Base-by-base conservation (phyloP, 2,888 invertebrate genomes). In the Nemotelus pantherinus region DNA sequence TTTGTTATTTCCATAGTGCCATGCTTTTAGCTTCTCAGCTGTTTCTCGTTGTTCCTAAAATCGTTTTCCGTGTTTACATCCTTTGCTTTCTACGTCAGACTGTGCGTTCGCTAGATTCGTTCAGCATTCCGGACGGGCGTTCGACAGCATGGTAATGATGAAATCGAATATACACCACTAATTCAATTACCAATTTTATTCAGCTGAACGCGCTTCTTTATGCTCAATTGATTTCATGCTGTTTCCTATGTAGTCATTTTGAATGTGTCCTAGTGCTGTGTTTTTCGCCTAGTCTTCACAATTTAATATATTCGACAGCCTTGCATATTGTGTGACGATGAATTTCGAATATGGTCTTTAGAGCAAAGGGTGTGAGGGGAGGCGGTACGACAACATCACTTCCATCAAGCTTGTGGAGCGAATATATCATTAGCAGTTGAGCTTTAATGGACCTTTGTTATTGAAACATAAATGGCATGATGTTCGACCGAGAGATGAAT, bases 181-280 rank as follows among this genome's bases (percentile, higher is more conserved):
- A 79, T 79, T 79, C 79, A 79, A 79, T 79, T 77, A 79, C 77
- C 77, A 77, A 79, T 79, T 79, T 77, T 53, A 74, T 74, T 70
- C 79, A 75, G 75, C 53, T 77, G 75, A 77, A 76, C 77, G 79
- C 79, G 74, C 64, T 67, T 55, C 64, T 60, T 77, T 77, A 74
- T 77, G 77, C 79, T 75, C 77, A 77, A 79, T 79, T 79, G 75
- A 77, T 63, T 77, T 72, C 58, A 60, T 79, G 79, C 68, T 77
- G 68, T 75, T 76, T 63, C 74, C 64, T 55, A 60, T 74, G 58
- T 48, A 74, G 43, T 5, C 48, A 47, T 65, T 65, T 60, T 7
- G 60, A 25, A 25, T 25, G 5, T 60, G 43, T 55, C 71, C 39
- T 50, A 68, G 71, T 63, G 70, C 63, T 63, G 71, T 77, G 77